phyloP scores from a whole-genome alignment of 2,888 invertebrate species.

The Drosophila conformis region DNA sequence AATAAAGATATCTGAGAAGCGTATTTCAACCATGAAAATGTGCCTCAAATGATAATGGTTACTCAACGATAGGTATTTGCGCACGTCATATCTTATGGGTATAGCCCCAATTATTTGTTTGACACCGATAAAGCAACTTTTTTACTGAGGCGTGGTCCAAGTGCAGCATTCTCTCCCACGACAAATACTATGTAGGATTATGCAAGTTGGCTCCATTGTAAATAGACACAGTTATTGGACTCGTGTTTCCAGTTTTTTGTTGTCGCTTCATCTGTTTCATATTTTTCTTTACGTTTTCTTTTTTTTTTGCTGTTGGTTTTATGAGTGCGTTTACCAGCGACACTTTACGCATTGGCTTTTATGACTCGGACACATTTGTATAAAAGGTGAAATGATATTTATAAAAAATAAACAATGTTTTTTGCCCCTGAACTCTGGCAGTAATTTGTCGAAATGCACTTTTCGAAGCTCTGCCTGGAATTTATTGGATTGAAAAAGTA shows the following conservation, averaged over 20 bases:
- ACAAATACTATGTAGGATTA: constrained; percentile 31
- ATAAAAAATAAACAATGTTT: background rate
- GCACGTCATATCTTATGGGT: background rate
- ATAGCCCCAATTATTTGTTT: constrained; percentile 14
- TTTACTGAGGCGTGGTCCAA: constrained; percentile 22
- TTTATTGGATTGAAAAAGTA: background rate
- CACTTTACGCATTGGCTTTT: constrained; percentile 36
- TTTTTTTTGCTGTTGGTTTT: constrained; percentile 40
- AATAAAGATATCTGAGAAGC: background rate
- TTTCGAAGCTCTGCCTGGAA: background rate
- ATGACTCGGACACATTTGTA: constrained; percentile 16
- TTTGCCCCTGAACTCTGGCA: constrained; percentile 5
- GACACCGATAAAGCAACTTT: constrained; percentile 2
- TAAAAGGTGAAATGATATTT: constrained; percentile 17
- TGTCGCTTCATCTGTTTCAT: constrained; percentile 11
- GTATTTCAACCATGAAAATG: no score
- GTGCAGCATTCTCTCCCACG: constrained; percentile 55
- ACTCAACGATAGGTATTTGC: background rate
- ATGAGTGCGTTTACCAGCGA: constrained; percentile 42
- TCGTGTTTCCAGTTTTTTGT: constrained; percentile 37
- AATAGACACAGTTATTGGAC: constrained; percentile 18
- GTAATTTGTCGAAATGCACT: constrained; percentile 1
- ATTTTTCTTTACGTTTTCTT: background rate
- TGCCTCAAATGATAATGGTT: background rate
- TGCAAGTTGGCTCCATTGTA: constrained; percentile 39